A percentile compares a stretch with the other conserved stretches of the same genome.
phyloP scores from a whole-genome alignment of 2,797 vertebrate species.

The Carcharodon carcharias region DNA sequence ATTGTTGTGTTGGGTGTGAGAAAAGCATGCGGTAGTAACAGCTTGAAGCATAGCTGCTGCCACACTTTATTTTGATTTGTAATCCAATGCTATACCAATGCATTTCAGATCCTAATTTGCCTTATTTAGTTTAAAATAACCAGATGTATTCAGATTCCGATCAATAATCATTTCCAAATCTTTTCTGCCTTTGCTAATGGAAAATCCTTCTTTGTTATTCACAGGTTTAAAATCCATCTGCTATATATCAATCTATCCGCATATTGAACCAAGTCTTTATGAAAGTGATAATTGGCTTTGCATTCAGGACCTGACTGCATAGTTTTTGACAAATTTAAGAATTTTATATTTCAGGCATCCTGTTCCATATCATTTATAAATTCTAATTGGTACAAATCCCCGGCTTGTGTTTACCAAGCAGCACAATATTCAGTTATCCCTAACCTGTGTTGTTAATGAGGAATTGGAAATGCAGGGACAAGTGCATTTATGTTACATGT shows the following conservation, averaged over 20 bases:
- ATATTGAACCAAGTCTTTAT: no score
- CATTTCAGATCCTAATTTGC: not conserved
- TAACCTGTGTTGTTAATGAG: not conserved
- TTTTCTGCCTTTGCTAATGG: not conserved
- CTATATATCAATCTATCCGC: not conserved
- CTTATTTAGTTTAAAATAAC: not conserved
- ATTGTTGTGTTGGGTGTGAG: not conserved
- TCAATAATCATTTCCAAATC: not conserved
- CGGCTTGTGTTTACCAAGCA: not conserved
- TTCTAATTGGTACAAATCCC: not conserved
- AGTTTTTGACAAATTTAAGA: no score
- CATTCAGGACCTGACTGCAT: no score
- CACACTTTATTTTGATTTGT: not conserved
- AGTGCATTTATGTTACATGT: not conserved
- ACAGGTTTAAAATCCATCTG: not conserved
- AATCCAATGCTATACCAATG: not conserved
- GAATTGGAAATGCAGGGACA: not conserved
- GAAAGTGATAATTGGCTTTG: no score
- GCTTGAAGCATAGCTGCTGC: not conserved
- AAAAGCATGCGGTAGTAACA: not conserved
- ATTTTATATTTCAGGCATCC: no score
- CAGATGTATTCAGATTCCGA: not conserved
- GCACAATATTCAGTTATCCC: not conserved
- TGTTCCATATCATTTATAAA: no score
- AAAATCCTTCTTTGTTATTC: not conserved